Evolutionary conservation across 2,797 vertebrate species (phyloP), one percentile per base, ranked within the genome.

Genomic region (Ctenopoma multispine): DNA sequence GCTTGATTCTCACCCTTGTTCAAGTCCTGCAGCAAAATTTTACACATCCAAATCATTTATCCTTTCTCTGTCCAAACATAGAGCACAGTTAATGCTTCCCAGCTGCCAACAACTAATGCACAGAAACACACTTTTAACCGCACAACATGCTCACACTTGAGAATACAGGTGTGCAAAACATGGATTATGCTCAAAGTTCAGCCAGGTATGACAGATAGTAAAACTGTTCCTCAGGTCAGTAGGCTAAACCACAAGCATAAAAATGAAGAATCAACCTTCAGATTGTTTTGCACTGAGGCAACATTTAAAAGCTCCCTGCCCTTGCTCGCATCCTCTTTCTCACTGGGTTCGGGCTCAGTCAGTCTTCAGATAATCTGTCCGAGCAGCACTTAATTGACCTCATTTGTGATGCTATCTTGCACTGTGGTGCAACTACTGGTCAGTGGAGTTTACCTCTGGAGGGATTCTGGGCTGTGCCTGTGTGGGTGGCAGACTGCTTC

Each of bases 351-450:
- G 12, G 21, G 49, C 46, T 57, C 41, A 72, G 49, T 77, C 64
- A 57, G 34, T 66, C 50, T 55, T 53, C 53, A 55, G 67, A 82
- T 77, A 77, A 88, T 79, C 61, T 54, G 54, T 56, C 58, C 24
- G 12, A 79, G 60, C 27, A 66, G 53, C 51, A 59, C 65, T 63
- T 77, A 75, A 69, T 63, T 20, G 56, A 38, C 7, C 78, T 77
- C 59, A 79, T 75, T 74, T 72, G 47, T 1, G 55, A 79, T 73
- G 41, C 27, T 68, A 79, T 78, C 62, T 51, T 17, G 7, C 40
- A 11, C 62, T 20, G 21, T 18, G 55, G 21, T 63, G 24, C 9
- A 31, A 18, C 62, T 62, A 43, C 24, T 38, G 72, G 74, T 75
- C 57, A 58, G 60, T 10, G 0, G 56, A 20, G 15, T 76, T 71